Percentiles rank a stretch among this genome's conserved stretches.
Conservation (phyloP, 2,888 invertebrate genomes). For the Steinernema hermaphroditum region DNA sequence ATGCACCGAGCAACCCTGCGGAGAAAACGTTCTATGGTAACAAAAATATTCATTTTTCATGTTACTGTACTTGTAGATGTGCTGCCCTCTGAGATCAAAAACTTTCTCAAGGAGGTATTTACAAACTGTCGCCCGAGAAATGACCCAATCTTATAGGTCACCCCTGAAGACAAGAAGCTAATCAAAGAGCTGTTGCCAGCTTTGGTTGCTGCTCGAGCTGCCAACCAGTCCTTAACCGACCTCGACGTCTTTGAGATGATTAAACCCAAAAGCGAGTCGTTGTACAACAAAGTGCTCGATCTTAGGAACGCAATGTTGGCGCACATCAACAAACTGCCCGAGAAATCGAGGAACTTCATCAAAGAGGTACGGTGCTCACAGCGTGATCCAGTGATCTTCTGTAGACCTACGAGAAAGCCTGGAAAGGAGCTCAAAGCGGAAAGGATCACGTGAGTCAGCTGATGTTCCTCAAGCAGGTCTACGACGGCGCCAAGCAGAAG, state of each 20-base stretch:
- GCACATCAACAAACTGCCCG: constrained; percentile 4
- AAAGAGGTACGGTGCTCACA: not conserved
- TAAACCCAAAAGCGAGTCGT: constrained; percentile 6
- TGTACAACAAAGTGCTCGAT: not conserved
- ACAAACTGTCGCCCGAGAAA: too few relatives aligned
- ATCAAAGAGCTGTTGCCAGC: constrained; percentile 7
- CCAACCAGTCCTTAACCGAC: not conserved
- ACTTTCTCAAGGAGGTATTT: not conserved
- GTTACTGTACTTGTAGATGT: not conserved
- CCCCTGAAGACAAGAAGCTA: not conserved
- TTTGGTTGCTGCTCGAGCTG: not conserved
- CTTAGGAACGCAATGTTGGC: not conserved
- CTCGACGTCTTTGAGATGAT: not conserved
- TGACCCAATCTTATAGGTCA: constrained; percentile 1
- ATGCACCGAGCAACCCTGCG: not conserved
- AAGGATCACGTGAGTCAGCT: not conserved
- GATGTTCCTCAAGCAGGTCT: constrained; percentile 14
- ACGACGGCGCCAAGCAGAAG: constrained; percentile 8
- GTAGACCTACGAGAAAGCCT: constrained; percentile 8
- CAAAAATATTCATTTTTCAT: not conserved
- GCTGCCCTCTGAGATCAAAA: not conserved
- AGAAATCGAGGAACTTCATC: constrained; percentile 8
- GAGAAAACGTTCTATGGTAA: constrained; percentile 2
- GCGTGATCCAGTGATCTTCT: not conserved
- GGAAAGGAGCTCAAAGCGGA: not conserved